A percentile compares a stretch with the other conserved stretches of the same genome.
phyloP scores from a whole-genome alignment of 2,113 vertebrate genomes.

The Pomatorhinus ruficollis region DNA sequence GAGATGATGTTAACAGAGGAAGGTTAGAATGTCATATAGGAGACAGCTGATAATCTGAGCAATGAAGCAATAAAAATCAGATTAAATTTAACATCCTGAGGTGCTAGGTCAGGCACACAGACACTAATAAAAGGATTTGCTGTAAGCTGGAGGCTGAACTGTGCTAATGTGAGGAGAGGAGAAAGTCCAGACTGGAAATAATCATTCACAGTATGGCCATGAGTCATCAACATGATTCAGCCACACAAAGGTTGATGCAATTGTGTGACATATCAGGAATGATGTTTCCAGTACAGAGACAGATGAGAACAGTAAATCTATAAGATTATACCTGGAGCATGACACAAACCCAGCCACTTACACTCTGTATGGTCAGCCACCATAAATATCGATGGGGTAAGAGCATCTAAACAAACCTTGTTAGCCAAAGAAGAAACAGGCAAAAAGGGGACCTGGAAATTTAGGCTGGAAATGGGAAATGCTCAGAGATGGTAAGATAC shows the following conservation, averaged over 20 bases:
- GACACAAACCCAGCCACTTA: background rate
- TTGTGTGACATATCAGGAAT: background rate
- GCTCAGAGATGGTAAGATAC: background rate
- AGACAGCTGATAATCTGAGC: background rate
- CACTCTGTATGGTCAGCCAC: background rate
- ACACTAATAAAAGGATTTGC: constrained; percentile 19
- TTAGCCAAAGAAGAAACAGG: background rate
- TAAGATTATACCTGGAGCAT: background rate
- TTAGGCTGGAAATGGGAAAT: background rate
- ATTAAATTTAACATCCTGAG: background rate
- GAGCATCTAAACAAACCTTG: background rate
- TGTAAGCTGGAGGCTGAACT: background rate
- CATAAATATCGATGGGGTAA: background rate
- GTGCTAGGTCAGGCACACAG: background rate
- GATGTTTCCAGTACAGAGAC: background rate
- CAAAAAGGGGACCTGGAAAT: background rate
- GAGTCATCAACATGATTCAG: constrained; percentile 53
- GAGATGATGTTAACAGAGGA: background rate
- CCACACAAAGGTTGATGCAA: constrained; percentile 5
- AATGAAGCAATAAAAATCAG: constrained; percentile 13
- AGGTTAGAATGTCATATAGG: background rate
- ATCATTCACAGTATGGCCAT: constrained; percentile 13
- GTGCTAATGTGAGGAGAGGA: background rate
- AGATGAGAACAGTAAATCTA: background rate
- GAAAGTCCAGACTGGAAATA: constrained; percentile 20